Evolutionary conservation across 2,888 invertebrate species (phyloP), one percentile per base, ranked within the genome.

Genomic region (Oxycera nigricornis): DNA sequence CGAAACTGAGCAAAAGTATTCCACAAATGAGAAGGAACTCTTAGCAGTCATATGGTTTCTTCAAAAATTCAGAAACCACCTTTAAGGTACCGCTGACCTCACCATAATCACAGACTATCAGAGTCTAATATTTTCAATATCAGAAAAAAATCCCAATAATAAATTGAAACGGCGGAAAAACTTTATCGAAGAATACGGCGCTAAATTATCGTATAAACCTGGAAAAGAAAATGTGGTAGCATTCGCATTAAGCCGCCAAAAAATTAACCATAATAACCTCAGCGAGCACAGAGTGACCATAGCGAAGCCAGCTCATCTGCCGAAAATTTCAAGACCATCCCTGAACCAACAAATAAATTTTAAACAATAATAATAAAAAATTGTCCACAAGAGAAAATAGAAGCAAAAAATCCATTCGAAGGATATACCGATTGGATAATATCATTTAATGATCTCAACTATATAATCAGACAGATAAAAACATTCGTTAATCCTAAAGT

Each of bases 21-120:
- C 80, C 0, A 79, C 80, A 2, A 81, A 82, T n/a, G 83, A 84
- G 75, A 83, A 82, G 62, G 83, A 85, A 78, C 74, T 83, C 2
- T 73, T 82, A 35, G 80, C 80, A 0, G 81, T 83, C 9, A 79
- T 83, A 0, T 83, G 81, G 82, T 81, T 81, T 0, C 76, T 80
- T 2, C 82, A 83, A 76, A 80, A 80, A 35, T 81, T 84, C 9
- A 74, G 82, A 61, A 83, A 82, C 2, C 83, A 83, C 28, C 28
- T 85, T 2, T 83, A 82, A 26, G 83, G 82, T 2, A 78, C 77
- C 24, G 79, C 30, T 14, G 61, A 78, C 35, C 17, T 79, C 0
- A 77, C 77, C 61, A 79, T 79, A 14, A 75, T 57, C 20, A 78
- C 78, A 1, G 76, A 77, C 26, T 76, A 76, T 14, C 75, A 79